These are phyloP conservation scores for Etheostoma nigrum DNA, from an alignment of 2,797 vertebrate genomes.

Conservation along the genomic window DNA sequence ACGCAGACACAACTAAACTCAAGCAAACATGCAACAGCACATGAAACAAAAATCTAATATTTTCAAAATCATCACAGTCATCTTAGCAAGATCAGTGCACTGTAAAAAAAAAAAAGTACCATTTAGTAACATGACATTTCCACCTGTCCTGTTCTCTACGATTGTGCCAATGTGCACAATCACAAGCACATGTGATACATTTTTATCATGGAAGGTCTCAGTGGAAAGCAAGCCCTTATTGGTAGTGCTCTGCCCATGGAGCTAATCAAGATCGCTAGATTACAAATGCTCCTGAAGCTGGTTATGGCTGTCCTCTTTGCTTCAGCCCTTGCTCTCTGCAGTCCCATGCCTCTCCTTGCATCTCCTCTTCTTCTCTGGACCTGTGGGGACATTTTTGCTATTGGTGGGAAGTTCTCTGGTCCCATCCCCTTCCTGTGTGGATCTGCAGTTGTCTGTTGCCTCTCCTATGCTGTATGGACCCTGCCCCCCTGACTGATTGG, in stretches of 20 bases:
- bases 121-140: slow-evolving; percentile 15
- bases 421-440: slow-evolving; percentile 67
- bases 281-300: slow-evolving; percentile 53
- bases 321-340: slow-evolving; percentile 74
- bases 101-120: background rate
- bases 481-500: slow-evolving; percentile 69
- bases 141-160: slow-evolving; percentile 3
- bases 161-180: slow-evolving; percentile 14
- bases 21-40: background rate
- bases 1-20: background rate
- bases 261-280: slow-evolving; percentile 37
- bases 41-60: background rate
- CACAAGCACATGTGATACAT: slow-evolving; percentile 20
- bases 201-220: slow-evolving; percentile 30
- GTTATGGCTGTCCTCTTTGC: slow-evolving; percentile 69
- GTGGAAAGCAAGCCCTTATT: slow-evolving; percentile 15
- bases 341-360: slow-evolving; percentile 73
- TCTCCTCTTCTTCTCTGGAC: slow-evolving; percentile 76
- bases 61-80: background rate
- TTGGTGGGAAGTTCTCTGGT: slow-evolving; percentile 66
- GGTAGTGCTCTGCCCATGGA: slow-evolving; percentile 32
- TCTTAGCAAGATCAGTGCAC: background rate
- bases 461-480: slow-evolving; percentile 74
- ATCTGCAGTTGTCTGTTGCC: slow-evolving; percentile 75
- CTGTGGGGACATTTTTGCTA: slow-evolving; percentile 80